Evolutionary conservation across 2,888 invertebrate species (phyloP), one percentile per base, ranked within the genome.

Genomic region (Melinopterus prodromus): DNA sequence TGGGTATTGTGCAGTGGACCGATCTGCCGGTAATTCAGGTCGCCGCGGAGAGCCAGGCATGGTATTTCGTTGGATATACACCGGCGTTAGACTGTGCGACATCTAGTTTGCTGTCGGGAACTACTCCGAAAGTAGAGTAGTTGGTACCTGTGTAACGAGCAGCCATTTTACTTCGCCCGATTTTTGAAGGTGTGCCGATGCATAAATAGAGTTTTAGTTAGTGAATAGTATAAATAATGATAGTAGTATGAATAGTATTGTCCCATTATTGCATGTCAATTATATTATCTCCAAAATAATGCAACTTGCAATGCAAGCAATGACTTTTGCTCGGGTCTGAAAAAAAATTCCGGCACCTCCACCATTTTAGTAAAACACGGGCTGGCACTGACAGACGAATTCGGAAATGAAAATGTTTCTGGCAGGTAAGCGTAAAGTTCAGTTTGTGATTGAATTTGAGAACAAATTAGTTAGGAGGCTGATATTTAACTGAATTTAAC

Each of bases 1-100:
- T 36, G 74, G 74, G 74, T 37, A 37, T 53, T 53, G 53, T 53
- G 53, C 53, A 53, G 9, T 53, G 53, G 53, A 53, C 53, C 53
- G 53, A 53, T 53, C 53, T 53, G 12, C 5, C 53, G 9, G 53
- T 53, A 53, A 53, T 53, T 53, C 53, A 53, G 53, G 53, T 53
- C 12, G 53, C 53, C 53, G 53, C 53, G 53, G 12, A 12, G 12
- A 53, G 9, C 53, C 26, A 12, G 53, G 9, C 53, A 53, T 53
- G 53, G 53, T 12, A 53, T 53, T 53, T 53, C 3, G 53, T 53
- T 53, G 53, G 53, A 53, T 53, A 53, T 53, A 53, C 53, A 53
- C 53, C 53, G 53, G 12, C 53, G 12, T 53, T 53, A 1, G 9
- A 53, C 26, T 53, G 53, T 2, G 53, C 12, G 53, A 53, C 53